phyloP scores from a whole-genome alignment of 2,113 vertebrate species.

The Gorsachius goisagi region DNA sequence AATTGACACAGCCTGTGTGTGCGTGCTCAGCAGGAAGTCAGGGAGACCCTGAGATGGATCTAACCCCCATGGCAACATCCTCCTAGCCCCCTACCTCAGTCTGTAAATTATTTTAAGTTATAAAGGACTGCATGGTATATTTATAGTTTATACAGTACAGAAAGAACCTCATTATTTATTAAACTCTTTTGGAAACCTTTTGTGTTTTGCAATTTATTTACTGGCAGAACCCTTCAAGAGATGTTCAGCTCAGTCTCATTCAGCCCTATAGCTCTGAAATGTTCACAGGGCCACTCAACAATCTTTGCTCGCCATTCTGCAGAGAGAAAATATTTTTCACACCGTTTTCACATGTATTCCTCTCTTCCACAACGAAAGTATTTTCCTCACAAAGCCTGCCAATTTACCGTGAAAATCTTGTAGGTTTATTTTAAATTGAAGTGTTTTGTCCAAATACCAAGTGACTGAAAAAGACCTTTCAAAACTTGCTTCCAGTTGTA shows the following conservation, averaged over 20 bases:
- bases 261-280: neutral
- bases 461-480: neutral
- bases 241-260: neutral
- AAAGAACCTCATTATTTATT: slow-evolving; percentile 83
- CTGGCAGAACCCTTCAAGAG: neutral
- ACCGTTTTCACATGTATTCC: neutral
- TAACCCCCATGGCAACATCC: slow-evolving; percentile 7
- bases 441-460: neutral
- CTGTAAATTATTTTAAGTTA: slow-evolving; percentile 99
- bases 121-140: slow-evolving; percentile 97
- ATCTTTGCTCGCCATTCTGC: neutral
- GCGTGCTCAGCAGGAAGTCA: slow-evolving; percentile 92
- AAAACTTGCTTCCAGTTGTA: neutral
- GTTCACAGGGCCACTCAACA: neutral
- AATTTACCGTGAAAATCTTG: neutral
- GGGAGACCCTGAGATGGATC: slow-evolving; percentile 77
- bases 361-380: neutral
- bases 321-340: neutral
- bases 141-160: slow-evolving; percentile 98
- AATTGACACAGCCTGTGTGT: slow-evolving; percentile 94
- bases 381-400: neutral
- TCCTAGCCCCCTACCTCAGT: slow-evolving; percentile 92
- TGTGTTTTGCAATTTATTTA: neutral
- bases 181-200: slow-evolving; percentile 79
- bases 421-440: neutral